Evolutionary conservation across 2,888 invertebrate species (phyloP).

Genomic region (Argyresthia goedartella): DNA sequence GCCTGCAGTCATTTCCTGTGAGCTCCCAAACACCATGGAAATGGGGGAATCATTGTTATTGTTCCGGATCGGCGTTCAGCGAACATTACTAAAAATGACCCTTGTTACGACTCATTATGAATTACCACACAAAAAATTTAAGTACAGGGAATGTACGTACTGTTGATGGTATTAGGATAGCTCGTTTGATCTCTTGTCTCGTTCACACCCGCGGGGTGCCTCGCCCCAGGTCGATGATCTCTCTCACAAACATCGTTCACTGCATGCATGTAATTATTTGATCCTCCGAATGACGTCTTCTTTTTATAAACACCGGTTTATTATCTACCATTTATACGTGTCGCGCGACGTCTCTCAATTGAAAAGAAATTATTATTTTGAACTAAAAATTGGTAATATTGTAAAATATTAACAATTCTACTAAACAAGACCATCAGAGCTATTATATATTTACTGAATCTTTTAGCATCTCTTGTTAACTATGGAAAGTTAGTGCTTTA

Average conservation of each 20-base stretch:
- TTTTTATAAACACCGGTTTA: background rate
- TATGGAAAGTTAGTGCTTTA: no score
- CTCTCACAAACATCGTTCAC: background rate
- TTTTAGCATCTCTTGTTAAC: no score
- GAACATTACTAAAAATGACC: background rate
- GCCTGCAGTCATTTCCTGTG: constrained; percentile 4
- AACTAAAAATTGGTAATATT: no score
- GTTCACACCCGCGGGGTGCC: constrained; percentile 4
- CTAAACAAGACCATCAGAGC: no score
- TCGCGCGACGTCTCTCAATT: background rate
- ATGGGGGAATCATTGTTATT: constrained; percentile 9
- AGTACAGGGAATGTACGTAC: background rate
- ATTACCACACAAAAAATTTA: no score
- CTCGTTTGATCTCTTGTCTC: constrained; percentile 1
- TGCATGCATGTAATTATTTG: background rate
- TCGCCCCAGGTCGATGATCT: constrained; percentile 15
- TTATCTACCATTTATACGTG: background rate
- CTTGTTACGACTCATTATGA: background rate
- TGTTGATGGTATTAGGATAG: background rate
- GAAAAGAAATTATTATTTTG: no score
- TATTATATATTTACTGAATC: no score
- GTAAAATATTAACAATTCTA: no score
- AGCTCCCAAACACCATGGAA: background rate
- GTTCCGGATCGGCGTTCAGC: constrained; percentile 8
- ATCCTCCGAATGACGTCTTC: background rate